Percentiles rank a stretch among this genome's conserved stretches.
Conservation (phyloP, 92 coral and sea anemone genomes). For the Bergia sp. region DNA sequence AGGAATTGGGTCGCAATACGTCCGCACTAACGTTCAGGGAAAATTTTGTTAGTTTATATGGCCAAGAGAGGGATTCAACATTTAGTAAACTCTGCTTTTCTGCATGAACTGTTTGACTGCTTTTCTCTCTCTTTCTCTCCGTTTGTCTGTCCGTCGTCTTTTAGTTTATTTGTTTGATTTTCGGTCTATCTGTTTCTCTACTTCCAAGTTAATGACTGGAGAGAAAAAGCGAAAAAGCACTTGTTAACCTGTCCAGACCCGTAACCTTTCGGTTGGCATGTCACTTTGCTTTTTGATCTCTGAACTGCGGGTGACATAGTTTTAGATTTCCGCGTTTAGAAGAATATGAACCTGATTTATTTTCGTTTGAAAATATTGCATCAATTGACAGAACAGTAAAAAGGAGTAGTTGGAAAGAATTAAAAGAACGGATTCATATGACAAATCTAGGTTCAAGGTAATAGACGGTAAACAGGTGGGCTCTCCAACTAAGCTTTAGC, state of each 20-base stretch:
- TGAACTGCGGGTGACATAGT: not conserved
- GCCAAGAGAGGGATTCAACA: not conserved
- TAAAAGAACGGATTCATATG: not conserved
- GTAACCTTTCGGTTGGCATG: not conserved
- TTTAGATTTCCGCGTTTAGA: not conserved
- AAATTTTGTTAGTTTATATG: not conserved
- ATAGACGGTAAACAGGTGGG: not conserved
- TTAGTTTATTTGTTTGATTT: not conserved
- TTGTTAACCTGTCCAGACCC: not conserved
- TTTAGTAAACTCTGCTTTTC: too few species aligned
- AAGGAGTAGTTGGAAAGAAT: not conserved
- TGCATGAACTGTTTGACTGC: not conserved
- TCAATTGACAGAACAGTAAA: not conserved
- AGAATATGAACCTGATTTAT: not conserved
- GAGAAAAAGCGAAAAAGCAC: not conserved
- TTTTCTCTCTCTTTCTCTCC: not conserved
- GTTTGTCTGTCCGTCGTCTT: not conserved
- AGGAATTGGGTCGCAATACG: conserved; percentile 91
- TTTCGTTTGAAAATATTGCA: not conserved
- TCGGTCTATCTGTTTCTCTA: not conserved
- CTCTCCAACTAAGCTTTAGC: not conserved
- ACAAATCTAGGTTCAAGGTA: too few species aligned
- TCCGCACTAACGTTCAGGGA: conserved; percentile 40
- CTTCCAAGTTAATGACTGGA: not conserved
- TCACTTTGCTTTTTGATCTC: not conserved